phyloP scores from a whole-genome alignment of 2,797 vertebrate species.

The Anabacerthia variegaticeps region DNA sequence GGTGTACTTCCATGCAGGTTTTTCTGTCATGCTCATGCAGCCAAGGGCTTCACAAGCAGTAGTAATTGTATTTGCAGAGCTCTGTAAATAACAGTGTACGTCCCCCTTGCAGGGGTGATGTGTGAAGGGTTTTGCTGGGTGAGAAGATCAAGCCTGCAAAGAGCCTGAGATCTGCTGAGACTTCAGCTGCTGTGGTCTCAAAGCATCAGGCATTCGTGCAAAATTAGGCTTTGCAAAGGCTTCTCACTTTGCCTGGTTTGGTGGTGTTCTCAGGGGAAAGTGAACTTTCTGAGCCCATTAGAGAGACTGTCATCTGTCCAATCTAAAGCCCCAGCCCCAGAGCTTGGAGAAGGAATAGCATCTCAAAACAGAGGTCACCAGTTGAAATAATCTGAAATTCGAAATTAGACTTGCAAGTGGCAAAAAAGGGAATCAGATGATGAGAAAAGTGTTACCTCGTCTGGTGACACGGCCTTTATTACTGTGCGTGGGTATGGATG shows the following conservation, averaged over 20 bases:
- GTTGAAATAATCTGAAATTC: not conserved
- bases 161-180: not conserved
- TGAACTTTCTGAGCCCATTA: not conserved
- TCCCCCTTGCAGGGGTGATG: not conserved
- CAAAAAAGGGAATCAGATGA: fast-evolving
- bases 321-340: not conserved
- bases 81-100: not conserved
- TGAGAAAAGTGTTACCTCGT: fast-evolving
- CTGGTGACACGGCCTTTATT: not conserved
- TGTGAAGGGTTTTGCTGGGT: not conserved
- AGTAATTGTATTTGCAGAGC: not conserved
- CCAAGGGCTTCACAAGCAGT: not conserved
- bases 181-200: not conserved
- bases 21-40: fast-evolving
- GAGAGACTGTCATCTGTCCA: not conserved
- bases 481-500: fast-evolving
- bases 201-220: not conserved
- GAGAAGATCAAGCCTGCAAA: not conserved
- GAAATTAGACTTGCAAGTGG: not conserved
- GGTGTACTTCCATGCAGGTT: not conserved
- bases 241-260: not conserved
- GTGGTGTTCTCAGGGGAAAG: not conserved
- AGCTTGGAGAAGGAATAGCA: not conserved
- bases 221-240: not conserved
- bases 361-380: not conserved